Evolutionary conservation across 2,888 invertebrate genomes (phyloP).

Genomic region (Physocephala rufipes): DNA sequence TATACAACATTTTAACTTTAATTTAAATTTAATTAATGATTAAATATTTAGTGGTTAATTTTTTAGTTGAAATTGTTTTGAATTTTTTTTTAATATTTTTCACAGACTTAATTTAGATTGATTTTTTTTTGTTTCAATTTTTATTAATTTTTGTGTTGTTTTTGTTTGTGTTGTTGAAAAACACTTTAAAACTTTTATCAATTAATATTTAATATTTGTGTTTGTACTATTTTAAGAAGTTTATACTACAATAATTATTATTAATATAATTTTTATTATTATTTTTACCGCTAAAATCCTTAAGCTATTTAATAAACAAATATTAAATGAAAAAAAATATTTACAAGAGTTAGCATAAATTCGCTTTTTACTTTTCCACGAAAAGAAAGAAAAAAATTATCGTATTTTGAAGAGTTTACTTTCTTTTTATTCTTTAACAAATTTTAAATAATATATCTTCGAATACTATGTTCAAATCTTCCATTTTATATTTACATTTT

Average conservation of each 20-base stretch:
- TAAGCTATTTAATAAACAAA: not conserved
- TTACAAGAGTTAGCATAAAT: not conserved
- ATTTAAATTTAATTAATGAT: not conserved
- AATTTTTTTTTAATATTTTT: constrained; percentile 1
- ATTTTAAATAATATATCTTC: no score
- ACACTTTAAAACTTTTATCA: constrained; percentile 33
- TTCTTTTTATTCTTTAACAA: not conserved
- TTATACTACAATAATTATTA: constrained; percentile 12
- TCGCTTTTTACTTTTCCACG: not conserved
- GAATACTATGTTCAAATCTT: not conserved
- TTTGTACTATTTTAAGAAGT: constrained; percentile 36
- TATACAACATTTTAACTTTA: no score
- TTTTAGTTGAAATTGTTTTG: constrained; percentile 9
- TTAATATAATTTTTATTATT: not conserved
- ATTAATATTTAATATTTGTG: constrained; percentile 29
- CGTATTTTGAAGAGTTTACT: not conserved
- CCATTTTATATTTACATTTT: constrained; percentile 11
- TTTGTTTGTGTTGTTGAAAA: not conserved
- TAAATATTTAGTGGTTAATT: constrained; percentile 16
- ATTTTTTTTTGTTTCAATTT: not conserved
- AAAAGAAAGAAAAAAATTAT: not conserved
- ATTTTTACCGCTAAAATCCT: constrained; percentile 3
- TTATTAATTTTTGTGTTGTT: constrained; percentile 14
- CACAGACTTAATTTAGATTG: not conserved
- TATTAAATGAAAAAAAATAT: not conserved